Evolutionary conservation across 2,888 invertebrate species (phyloP), one percentile per base, ranked within the genome.

Genomic region (Dryadula phaetusa): DNA sequence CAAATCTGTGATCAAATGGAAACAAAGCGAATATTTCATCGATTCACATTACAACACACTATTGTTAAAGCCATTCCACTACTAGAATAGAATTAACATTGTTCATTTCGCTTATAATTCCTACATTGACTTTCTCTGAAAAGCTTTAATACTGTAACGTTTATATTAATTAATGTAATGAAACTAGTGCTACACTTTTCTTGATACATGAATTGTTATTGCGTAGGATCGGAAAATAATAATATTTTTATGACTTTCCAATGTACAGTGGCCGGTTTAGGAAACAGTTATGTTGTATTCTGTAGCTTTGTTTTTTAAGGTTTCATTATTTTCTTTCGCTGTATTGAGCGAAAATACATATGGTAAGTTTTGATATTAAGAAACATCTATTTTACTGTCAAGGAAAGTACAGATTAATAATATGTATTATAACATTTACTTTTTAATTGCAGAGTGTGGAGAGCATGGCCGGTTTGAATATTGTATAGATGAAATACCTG

Each of bases 381-480:
- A n/a, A n/a, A n/a, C n/a, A n/a, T n/a, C n/a, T n/a, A n/a, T n/a
- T n/a, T n/a, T n/a, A n/a, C n/a, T n/a, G n/a, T n/a, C n/a, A n/a
- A n/a, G n/a, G n/a, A n/a, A n/a, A n/a, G n/a, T n/a, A n/a, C n/a
- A n/a, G n/a, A n/a, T n/a, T n/a, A n/a, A n/a, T n/a, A n/a, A n/a
- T n/a, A n/a, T n/a, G n/a, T 49, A 49, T 49, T 22, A 49, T 10
- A 12, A 12, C 20, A 1, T 47, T n/a, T 52, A 12, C 5, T 34
- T 7, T 54, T n/a, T 8, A 8, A 14, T 76, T 78, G 6, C 77
- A 92, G 92, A 92, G 77, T 92, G 92, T 75, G 92, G 92, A 3
- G 75, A 79, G 8, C 87, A 92, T 71, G 92, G 92, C 7, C 83
- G 82, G 71, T 92, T 92, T 68, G 90, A 92, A 76, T 92, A 92